Conservation (phyloP, 2,113 vertebrate species). For the Cervus canadensis region DNA sequence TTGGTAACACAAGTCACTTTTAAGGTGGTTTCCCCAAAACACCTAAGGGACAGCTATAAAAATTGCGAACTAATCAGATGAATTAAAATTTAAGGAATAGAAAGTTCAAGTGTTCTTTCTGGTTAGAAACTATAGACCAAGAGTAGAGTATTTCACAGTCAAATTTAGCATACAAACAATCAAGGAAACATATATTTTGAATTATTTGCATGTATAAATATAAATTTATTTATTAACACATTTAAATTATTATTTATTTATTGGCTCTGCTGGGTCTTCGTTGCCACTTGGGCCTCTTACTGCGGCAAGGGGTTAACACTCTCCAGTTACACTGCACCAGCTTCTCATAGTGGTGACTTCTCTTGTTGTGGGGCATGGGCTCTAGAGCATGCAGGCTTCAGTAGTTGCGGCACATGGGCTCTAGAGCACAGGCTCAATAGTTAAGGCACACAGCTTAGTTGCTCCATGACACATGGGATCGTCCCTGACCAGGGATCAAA, state of each 20-base stretch:
- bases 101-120: not conserved
- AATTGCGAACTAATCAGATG: not conserved
- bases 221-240: not conserved
- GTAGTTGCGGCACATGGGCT: rapidly evolving
- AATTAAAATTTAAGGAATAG: not conserved
- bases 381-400: not conserved
- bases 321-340: rapidly evolving
- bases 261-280: not conserved
- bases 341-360: not conserved
- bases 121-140: not conserved
- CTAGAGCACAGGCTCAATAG: not conserved
- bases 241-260: not conserved
- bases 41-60: not conserved
- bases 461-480: not conserved
- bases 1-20: not conserved
- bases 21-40: not conserved
- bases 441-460: not conserved
- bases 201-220: not conserved
- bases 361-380: not conserved
- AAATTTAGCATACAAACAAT: not conserved
- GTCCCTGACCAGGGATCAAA: not conserved
- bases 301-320: rapidly evolving
- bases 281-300: not conserved
- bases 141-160: not conserved
- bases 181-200: not conserved